A percentile compares a stretch with the other conserved stretches of the same genome.
These are phyloP conservation scores for Phalloptychus januarius DNA, from an alignment of 2,797 vertebrate genomes.

Conservation along the genomic window DNA sequence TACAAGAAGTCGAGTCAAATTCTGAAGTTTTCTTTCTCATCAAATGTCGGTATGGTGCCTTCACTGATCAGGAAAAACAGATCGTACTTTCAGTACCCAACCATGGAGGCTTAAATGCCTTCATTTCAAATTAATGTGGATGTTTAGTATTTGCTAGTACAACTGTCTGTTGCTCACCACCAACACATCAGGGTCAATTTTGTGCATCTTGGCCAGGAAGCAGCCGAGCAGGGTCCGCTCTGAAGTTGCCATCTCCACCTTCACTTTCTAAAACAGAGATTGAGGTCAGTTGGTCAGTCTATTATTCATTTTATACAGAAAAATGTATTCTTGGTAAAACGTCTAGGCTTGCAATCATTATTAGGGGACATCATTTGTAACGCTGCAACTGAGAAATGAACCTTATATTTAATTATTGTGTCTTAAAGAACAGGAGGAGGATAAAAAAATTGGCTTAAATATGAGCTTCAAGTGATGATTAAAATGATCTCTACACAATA, in stretches of 20 bases:
- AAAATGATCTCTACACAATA: not conserved
- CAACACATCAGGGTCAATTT: conserved; percentile 95
- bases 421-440: not conserved
- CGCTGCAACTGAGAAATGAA: not conserved
- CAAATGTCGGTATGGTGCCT: not conserved
- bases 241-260: conserved; percentile 91
- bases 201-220: conserved; percentile 97
- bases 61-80: not conserved
- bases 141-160: not conserved
- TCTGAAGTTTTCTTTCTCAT: not conserved
- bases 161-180: conserved; percentile 84
- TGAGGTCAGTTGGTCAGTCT: not conserved
- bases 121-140: not conserved
- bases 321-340: not conserved
- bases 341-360: not conserved
- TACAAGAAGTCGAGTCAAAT: not conserved
- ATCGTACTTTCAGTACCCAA: not conserved
- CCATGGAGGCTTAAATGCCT: not conserved
- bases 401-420: not conserved
- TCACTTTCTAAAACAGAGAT: conserved; percentile 83
- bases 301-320: not conserved
- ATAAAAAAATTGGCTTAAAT: not conserved
- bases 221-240: conserved; percentile 94
- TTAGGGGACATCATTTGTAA: not conserved
- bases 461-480: not conserved